Evolutionary conservation across 2,797 vertebrate genomes (phyloP), one percentile per base, ranked within the genome.

Genomic region (Anomalospiza imberbis): DNA sequence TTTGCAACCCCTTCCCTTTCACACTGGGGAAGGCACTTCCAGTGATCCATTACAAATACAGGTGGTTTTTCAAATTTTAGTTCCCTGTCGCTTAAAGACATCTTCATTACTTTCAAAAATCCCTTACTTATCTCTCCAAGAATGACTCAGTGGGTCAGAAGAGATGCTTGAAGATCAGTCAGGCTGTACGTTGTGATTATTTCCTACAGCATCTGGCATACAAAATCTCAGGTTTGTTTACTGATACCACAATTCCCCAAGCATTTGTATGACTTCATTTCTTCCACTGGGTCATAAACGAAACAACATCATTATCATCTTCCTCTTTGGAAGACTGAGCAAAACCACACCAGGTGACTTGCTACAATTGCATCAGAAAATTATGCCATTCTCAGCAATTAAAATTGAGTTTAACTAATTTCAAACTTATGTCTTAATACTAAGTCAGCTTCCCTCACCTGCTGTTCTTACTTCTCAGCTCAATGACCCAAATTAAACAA

Each of bases 51-150:
- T 13, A 84, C 18, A 82, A 65, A 70, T 20, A 40, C 0, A 20
- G 5, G 17, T 11, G 8, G 1, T 1, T 5, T 14, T 17, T 5
- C 2, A 10, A 70, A 45, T 51, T 76, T 32, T 29, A 17, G 17
- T 10, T 25, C 7, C 15, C 38, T 61, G 67, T 7, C 0, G 1
- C 12, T 50, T 29, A 48, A 74, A 81, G 15, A 36, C 5, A 50
- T 17, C 36, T 55, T 11, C 11, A 12, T 34, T 63, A n/a, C 10
- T 60, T 47, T 1, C 61, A 47, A 38, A 44, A 9, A 19, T 0
- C 6, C 15, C 11, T 17, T 22, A 8, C 21, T 61, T n/a, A 13
- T 44, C 26, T 28, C 28, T 36, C 11, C 3, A 53, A 62, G 40
- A 87, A 73, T 7, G 24, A 88, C n/a, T 48, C 6, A 2, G 9